Evolutionary conservation across 1,140 invertebrate species (phyloP), one percentile per base, ranked within the genome.

Genomic region (Tribolium madens): DNA sequence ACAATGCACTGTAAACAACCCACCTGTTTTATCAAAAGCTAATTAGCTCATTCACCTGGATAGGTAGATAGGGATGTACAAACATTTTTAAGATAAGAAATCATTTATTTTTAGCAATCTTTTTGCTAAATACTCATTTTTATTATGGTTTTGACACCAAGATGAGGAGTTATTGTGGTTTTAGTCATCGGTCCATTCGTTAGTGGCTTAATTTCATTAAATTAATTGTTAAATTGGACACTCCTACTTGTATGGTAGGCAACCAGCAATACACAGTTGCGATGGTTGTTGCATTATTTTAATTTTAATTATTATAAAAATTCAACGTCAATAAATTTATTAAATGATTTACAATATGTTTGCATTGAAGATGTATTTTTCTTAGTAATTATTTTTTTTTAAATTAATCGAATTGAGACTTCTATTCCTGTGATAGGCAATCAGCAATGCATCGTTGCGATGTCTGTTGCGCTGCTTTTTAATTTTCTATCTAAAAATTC

Each of bases 1-100:
- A 64, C 57, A 64, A 64, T n/a, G 10, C 57, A 64, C 57, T 64
- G 26, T 64, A 64, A 64, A 64, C 26, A 64, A 26, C 57, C 57
- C 57, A 64, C 57, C 57, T 64, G 57, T 64, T 64, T 57, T 57
- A 57, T 57, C 52, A 6, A 6, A n/a, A 21, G 21, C 14, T 33
- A 31, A 64, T 33, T 64, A 64, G 3, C 57, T 60, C 21, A 21
- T 57, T 57, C 52, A 64, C 57, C 57, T 64, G 26, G 12, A 14
- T 18, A 64, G 57, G 57, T 64, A 6, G 6, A 4, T 18, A 64
- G 26, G 57, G 57, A 13, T 64, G 57, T 64, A 64, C 57, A 64
- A 64, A 64, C 17, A 50, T 50, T 50, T 17, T 14, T 50, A 17
- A 9, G 36, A 42, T 50, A 15, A 50, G 3, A 15, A 13, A 12